Conservation (phyloP, 2,797 vertebrate genomes). For the Semotilus atromaculatus region DNA sequence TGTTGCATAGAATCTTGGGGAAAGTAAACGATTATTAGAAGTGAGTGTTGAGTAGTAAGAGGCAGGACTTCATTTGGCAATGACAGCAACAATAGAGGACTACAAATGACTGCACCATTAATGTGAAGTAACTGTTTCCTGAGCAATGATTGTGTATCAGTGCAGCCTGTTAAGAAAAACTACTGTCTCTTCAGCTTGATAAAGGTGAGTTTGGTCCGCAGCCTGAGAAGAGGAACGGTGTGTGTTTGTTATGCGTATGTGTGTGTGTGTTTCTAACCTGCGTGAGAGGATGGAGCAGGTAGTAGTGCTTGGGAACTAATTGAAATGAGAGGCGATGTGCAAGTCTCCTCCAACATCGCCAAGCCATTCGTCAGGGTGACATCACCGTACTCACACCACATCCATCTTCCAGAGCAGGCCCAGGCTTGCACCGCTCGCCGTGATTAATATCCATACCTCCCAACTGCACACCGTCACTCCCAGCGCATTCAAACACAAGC, state of each 20-base stretch:
- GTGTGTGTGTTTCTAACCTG: slow-evolving; percentile 66
- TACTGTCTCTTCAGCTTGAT: slow-evolving; percentile 54
- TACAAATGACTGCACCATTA: slow-evolving; percentile 67
- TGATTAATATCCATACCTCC: slow-evolving; percentile 85
- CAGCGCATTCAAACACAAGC: slow-evolving; percentile 53
- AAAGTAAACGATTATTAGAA: slow-evolving; percentile 49
- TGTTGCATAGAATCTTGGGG: slow-evolving; percentile 1
- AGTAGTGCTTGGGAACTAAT: slow-evolving; percentile 77
- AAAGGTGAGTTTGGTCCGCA: slow-evolving; percentile 36
- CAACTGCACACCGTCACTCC: slow-evolving; percentile 62
- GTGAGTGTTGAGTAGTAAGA: slow-evolving; percentile 48
- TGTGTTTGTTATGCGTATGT: slow-evolving; percentile 20
- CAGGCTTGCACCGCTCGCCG: slow-evolving; percentile 75
- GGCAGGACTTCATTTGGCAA: slow-evolving; percentile 34
- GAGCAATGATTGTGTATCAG: slow-evolving; percentile 72
- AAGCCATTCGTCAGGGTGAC: slow-evolving; percentile 87
- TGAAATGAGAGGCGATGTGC: slow-evolving; percentile 88
- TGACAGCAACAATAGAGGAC: slow-evolving; percentile 56
- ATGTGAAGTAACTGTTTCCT: slow-evolving; percentile 74
- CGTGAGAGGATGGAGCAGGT: slow-evolving; percentile 60
- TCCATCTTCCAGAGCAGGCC: slow-evolving; percentile 78
- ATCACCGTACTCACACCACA: slow-evolving; percentile 85
- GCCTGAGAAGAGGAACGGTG: slow-evolving; percentile 32
- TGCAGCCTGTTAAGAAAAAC: slow-evolving; percentile 68
- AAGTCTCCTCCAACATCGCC: slow-evolving; percentile 81